Base-by-base conservation (phyloP, 2,888 invertebrate species). In the Eupsilia transversa region DNA sequence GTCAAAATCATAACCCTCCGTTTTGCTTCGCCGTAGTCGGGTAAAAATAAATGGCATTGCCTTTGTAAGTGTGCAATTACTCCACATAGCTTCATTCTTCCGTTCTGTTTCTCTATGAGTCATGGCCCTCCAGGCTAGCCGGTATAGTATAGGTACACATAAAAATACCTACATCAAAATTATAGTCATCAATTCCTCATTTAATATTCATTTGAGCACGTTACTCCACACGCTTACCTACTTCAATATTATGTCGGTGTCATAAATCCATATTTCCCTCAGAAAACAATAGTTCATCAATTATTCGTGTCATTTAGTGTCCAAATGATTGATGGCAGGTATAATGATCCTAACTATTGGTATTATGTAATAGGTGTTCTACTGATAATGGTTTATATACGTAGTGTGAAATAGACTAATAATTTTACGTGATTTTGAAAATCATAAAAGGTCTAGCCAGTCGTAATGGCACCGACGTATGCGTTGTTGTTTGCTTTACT, bases 261-360 rank as follows among this genome's bases (percentile, higher is more conserved):
- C 5, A 61, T 38, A 83, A 68, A 84, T 80, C 67, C 56, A 65
- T 72, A 79, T 61, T 64, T 65, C 35, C 61, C 17, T 60, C n/a
- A 65, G 59, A 79, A 67, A 83, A 80, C 67, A 72, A 60, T 65
- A 17, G 30, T 56, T 73, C 73, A 79, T 80, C 59, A 80, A 84
- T 83, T 80, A 72, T 84, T 69, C 33, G n/a, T 38, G 4, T 12
- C 35, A 20, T 60, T 69, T 61, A 78, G 67, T 60, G 56, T 79
- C 23, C 17, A 27, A 7, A 33, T 74, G 81, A 80, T 74, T 79
- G 81, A 79, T 54, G 17, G 54, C 17, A 54, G 64, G 49, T 68
- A 56, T 80, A 67, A 79, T 60, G 35, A 35, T 56, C 14, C 17
- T 43, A 59, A 72, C 30, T 59, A 64, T 64, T 49, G 30, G 23